phyloP scores from a whole-genome alignment of 2,888 invertebrate genomes.

The Philereme transversata region DNA sequence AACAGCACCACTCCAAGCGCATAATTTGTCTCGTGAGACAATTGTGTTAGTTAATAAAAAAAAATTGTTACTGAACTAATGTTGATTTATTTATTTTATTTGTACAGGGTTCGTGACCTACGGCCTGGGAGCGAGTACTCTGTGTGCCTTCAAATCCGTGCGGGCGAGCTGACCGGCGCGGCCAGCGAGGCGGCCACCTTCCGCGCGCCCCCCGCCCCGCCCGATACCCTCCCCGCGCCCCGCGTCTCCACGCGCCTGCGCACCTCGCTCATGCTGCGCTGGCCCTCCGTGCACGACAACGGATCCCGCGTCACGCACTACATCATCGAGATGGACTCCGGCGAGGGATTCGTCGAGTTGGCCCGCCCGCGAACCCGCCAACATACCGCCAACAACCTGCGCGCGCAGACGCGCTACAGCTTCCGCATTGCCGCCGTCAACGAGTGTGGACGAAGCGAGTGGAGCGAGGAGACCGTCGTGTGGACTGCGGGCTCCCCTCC shows the following conservation, averaged over 20 bases:
- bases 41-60: too few species aligned
- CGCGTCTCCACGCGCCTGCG: conserved; percentile 89
- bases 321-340: conserved; percentile 90
- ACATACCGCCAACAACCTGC: conserved; percentile 89
- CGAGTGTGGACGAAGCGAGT: conserved; percentile 89
- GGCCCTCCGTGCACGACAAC: conserved; percentile 90
- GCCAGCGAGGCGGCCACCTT: conserved; percentile 92
- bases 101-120: conserved; percentile 88
- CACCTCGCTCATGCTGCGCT: conserved; percentile 88
- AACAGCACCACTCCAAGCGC: too few species aligned
- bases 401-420: conserved; percentile 90
- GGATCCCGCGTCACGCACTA: conserved; percentile 91
- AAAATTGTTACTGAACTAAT: background rate
- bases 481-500: conserved; percentile 93
- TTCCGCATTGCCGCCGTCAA: conserved; percentile 94
- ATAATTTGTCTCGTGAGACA: too few species aligned
- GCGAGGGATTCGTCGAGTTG: conserved; percentile 88
- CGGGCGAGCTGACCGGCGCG: conserved; percentile 89
- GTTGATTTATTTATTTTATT: background rate
- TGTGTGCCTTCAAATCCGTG: conserved; percentile 90
- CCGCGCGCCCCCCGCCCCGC: conserved; percentile 91
- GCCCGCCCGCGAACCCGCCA: conserved; percentile 90
- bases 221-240: conserved; percentile 89
- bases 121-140: conserved; percentile 95
- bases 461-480: conserved; percentile 87